These are phyloP conservation scores for Scolopax mira DNA, from an alignment of 2,113 vertebrate species.

Conservation along the genomic window DNA sequence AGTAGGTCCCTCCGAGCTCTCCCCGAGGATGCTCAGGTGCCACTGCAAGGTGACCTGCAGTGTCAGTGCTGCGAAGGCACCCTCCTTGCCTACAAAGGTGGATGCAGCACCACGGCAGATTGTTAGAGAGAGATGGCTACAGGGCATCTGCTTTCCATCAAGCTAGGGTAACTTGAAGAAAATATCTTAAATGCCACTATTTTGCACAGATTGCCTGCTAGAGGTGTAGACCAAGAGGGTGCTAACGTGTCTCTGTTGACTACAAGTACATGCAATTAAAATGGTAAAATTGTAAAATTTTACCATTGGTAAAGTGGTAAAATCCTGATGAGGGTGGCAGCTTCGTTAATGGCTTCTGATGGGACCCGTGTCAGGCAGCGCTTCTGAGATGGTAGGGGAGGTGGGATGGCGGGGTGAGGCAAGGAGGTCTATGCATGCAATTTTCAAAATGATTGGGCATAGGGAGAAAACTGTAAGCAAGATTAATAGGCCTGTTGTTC, in stretches of 20 bases:
- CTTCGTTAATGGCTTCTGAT: neutral
- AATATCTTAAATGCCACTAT: neutral
- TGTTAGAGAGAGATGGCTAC: neutral
- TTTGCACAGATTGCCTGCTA: neutral
- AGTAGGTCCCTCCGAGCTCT: neutral
- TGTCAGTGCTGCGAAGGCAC: neutral
- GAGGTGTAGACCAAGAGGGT: neutral
- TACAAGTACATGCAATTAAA: neutral
- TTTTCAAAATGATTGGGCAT: neutral
- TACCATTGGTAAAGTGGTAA: too few species aligned
- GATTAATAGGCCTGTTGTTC: neutral
- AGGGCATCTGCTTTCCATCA: neutral
- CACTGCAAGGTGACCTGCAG: neutral
- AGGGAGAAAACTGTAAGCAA: neutral
- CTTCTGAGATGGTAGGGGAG: neutral
- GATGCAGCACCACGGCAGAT: rapidly evolving
- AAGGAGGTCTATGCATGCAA: neutral
- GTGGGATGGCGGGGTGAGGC: neutral
- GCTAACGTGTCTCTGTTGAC: neutral
- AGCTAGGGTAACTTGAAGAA: neutral
- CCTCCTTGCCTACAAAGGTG: neutral
- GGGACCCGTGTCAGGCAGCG: rapidly evolving
- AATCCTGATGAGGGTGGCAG: neutral
- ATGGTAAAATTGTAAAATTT: too few species aligned
- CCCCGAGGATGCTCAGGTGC: neutral